phyloP scores from a whole-genome alignment of 1,140 invertebrate species.

The Caenorhabditis elegans region DNA sequence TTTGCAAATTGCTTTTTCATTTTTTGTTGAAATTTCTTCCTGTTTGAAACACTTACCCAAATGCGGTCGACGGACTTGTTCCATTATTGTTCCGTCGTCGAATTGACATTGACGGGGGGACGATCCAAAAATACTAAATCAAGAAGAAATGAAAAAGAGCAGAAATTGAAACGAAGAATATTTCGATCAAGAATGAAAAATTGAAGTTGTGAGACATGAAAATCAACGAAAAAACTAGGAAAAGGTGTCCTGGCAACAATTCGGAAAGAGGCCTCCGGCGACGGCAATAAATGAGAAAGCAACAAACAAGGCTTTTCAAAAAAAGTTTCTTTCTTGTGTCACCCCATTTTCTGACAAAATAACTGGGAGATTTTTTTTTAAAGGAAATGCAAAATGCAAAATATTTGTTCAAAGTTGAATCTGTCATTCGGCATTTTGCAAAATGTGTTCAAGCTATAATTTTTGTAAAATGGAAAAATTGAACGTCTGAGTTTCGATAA shows the following conservation, averaged over 20 bases:
- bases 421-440: no score
- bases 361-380: not conserved
- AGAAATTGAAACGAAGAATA: not conserved
- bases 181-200: not conserved
- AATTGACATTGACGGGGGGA: slow-evolving; percentile 7
- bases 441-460: no score
- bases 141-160: not conserved
- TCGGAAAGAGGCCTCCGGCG: slow-evolving; percentile 10
- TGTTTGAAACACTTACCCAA: slow-evolving; percentile 20
- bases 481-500: no score
- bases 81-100: slow-evolving; percentile 23
- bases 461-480: no score
- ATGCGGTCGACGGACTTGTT: slow-evolving; percentile 16
- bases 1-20: not conserved
- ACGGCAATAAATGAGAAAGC: not conserved
- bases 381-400: not conserved
- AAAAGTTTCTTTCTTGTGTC: not conserved
- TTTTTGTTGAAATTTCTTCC: not conserved
- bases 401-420: no score
- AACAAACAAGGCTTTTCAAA: slow-evolving; percentile 2
- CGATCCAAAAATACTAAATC: slow-evolving; percentile 9
- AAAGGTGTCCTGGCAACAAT: slow-evolving; percentile 26
- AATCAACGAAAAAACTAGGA: slow-evolving; percentile 15
- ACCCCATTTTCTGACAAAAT: not conserved
- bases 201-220: slow-evolving; percentile 5